Evolutionary conservation across 2,113 vertebrate genomes (phyloP).

Genomic region (Mastomys coucha): DNA sequence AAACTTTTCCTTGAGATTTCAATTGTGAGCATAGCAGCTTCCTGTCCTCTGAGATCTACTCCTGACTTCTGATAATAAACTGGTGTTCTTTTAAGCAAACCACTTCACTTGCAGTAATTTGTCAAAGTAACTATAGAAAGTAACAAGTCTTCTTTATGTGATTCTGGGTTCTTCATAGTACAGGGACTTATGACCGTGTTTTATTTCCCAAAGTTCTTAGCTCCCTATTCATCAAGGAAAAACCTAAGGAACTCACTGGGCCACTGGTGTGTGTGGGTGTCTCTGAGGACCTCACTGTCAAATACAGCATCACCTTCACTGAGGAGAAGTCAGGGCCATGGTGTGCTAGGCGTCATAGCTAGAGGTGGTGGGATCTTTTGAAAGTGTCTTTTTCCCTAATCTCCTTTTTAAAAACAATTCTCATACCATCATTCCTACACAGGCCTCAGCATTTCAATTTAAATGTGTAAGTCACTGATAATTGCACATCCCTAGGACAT

Average conservation of each 20-base stretch:
- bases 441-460: background rate
- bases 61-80: background rate
- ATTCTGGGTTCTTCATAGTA: background rate
- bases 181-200: background rate
- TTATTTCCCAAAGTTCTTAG: background rate
- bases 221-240: background rate
- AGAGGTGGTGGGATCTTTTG: background rate
- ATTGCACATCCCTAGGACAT: background rate
- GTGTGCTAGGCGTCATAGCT: background rate
- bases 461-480: slow-evolving; percentile 19
- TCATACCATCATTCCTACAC: background rate
- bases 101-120: background rate
- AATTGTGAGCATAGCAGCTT: background rate
- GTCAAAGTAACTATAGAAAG: background rate
- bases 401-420: background rate
- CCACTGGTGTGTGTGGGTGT: background rate
- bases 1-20: background rate
- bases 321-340: background rate
- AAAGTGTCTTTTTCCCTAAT: background rate
- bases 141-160: background rate
- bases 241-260: background rate
- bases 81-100: background rate
- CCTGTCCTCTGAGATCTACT: background rate
- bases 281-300: background rate
- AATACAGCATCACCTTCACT: background rate